These are phyloP conservation scores for Argya squamiceps DNA, from an alignment of 2,797 vertebrate species.

Conservation along the genomic window DNA sequence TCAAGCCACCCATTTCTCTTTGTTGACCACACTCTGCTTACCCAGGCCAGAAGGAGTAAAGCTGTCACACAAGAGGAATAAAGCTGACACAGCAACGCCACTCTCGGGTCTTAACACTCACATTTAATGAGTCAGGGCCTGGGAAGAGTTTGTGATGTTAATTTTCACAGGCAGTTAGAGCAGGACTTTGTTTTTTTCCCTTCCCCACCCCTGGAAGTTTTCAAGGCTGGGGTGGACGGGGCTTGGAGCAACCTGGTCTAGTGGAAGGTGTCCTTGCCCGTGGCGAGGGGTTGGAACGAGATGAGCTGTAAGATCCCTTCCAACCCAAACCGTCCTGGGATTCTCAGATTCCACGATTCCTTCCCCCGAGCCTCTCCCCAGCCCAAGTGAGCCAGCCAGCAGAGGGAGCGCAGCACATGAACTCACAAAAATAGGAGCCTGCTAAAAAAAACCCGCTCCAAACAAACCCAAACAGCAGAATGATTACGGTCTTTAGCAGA, in stretches of 20 bases:
- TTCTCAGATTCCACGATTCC: background rate
- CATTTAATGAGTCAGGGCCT: background rate
- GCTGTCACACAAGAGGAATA: background rate
- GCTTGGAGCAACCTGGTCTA: background rate
- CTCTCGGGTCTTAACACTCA: background rate
- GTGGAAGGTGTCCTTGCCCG: background rate
- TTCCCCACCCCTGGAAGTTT: background rate
- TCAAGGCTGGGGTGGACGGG: background rate
- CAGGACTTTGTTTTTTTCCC: background rate
- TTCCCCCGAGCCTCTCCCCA: background rate
- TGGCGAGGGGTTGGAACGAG: background rate
- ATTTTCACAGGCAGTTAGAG: background rate
- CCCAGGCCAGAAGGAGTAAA: background rate
- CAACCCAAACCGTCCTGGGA: background rate
- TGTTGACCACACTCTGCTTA: background rate
- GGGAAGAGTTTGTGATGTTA: background rate
- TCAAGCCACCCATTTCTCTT: background rate
- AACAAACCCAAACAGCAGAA: conserved; percentile 30
- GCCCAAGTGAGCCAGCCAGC: background rate
- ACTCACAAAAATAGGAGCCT: background rate
- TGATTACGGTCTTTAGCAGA: conserved; percentile 15
- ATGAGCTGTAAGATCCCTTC: background rate
- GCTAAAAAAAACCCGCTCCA: background rate
- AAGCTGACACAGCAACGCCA: background rate
- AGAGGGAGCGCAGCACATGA: conserved; percentile 17